Evolutionary conservation across 2,113 vertebrate species (phyloP), one percentile per base, ranked within the genome.

Genomic region (Dasyornis broadbenti): DNA sequence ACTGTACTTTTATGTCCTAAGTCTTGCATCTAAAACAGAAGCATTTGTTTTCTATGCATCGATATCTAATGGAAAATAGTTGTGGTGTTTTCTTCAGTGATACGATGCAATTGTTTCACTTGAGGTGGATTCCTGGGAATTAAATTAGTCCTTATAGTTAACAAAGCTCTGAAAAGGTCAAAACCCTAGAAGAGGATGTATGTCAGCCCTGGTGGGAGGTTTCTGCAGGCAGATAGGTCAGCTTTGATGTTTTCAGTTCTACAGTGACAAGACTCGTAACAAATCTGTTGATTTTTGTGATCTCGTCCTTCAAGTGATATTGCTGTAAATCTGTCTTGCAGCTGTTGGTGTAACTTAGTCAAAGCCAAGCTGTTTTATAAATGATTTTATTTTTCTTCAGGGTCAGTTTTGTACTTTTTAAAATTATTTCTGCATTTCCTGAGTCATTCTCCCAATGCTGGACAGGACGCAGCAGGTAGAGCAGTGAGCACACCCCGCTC

Each of bases 361-460:
- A 59, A 94, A 92, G 71, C 39, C 80, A 88, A 80, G 77, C 49
- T 42, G 56, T 35, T 86, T 95, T 92, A 60, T 49, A 86, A 70
- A 93, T 66, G 11, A 65, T 49, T 80, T 87, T 73, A 49, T 93
- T 94, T 92, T 93, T 81, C 33, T 97, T 94, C 54, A 71, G 73
- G 95, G 91, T 92, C 86, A 71, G 11, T 97, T 97, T 87, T 88
- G 71, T 97, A 95, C 87, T 87, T 95, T 93, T 23, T 5, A 31
- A 79, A 86, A 50, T 22, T 2, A 37, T 77, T 91, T 87, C 79
- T 96, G 85, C 61, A 63, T 94, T 94, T 94, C 24, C 65, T 45
- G 80, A 92, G 82, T 96, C 60, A 5, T 86, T 64, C 10, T 86
- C 88, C 89, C 40, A 20, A 17, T 61, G 96, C 86, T 95, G 95